Percentiles rank a stretch among this genome's conserved stretches.
These are phyloP conservation scores for Megalops atlanticus DNA, from an alignment of 2,113 vertebrate genomes.

Conservation along the genomic window DNA sequence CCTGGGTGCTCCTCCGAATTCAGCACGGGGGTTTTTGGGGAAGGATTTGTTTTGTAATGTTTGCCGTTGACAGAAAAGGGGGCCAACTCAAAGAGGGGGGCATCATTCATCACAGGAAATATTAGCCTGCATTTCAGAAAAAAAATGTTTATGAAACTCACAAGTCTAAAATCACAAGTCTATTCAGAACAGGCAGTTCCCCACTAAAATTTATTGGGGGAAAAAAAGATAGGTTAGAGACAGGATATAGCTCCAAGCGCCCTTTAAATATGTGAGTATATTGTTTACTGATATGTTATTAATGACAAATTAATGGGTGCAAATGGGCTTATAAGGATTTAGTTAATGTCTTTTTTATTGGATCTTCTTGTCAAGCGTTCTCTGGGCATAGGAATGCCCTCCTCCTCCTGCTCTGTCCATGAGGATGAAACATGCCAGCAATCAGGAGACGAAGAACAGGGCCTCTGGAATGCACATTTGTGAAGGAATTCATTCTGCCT, in stretches of 20 bases:
- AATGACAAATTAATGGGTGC: too few relatives aligned
- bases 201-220: too few relatives aligned
- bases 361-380: neutral
- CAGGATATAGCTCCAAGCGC: too few relatives aligned
- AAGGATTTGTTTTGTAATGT: neutral
- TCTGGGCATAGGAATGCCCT: neutral
- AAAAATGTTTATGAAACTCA: neutral
- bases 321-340: too few relatives aligned
- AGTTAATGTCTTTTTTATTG: too few relatives aligned
- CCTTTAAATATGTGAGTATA: too few relatives aligned
- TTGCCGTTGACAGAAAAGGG: neutral
- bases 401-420: neutral
- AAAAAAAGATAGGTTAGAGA: too few relatives aligned
- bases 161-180: too few relatives aligned
- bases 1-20: neutral
- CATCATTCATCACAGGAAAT: neutral
- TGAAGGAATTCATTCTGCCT: neutral
- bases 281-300: too few relatives aligned
- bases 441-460: neutral
- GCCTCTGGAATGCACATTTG: neutral
- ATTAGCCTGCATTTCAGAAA: conserved; percentile 1
- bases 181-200: too few relatives aligned
- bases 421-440: neutral
- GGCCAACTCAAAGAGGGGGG: neutral
- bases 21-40: neutral